Evolutionary conservation across 2,888 invertebrate genomes (phyloP).

Genomic region (Anthrax anthrax): DNA sequence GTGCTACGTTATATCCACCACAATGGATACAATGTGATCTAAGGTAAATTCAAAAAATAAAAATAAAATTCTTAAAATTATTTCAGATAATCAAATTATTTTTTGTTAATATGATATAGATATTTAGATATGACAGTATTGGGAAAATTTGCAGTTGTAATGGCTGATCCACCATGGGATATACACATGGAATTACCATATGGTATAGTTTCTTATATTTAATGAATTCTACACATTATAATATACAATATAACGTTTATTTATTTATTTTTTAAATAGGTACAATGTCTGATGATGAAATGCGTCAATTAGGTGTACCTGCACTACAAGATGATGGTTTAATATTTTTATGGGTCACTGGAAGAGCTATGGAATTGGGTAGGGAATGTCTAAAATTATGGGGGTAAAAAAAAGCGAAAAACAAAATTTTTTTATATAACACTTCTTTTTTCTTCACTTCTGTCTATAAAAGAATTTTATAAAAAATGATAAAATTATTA

Average conservation of each 20-base stretch:
- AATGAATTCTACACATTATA: background rate
- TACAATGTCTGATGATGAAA: conserved; percentile 97
- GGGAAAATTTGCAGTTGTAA: conserved; percentile 96
- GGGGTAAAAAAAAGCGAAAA: conserved; percentile 46
- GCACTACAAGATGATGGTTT: conserved; percentile 90
- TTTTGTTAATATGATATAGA: conserved; percentile 1
- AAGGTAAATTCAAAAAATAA: conserved; percentile 54
- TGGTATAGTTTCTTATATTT: too few relatives aligned
- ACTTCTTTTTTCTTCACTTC: background rate
- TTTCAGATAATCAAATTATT: too few relatives aligned
- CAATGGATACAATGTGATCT: conserved; percentile 98
- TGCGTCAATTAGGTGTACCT: conserved; percentile 89
- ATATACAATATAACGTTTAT: background rate
- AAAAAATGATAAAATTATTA: background rate
- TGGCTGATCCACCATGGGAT: conserved; percentile 99
- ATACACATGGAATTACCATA: conserved; percentile 99
- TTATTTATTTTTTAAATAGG: conserved; percentile 12
- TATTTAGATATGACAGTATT: conserved; percentile 33
- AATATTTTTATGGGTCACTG: conserved; percentile 96
- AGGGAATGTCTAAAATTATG: conserved; percentile 89
- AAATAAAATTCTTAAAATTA: background rate
- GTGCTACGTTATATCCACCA: conserved; percentile 64
- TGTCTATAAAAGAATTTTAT: background rate
- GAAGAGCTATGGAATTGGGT: conserved; percentile 70
- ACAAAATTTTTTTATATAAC: background rate